Evolutionary conservation across 2,888 invertebrate species (phyloP), one percentile per base, ranked within the genome.

Genomic region (Gortyna flavago): DNA sequence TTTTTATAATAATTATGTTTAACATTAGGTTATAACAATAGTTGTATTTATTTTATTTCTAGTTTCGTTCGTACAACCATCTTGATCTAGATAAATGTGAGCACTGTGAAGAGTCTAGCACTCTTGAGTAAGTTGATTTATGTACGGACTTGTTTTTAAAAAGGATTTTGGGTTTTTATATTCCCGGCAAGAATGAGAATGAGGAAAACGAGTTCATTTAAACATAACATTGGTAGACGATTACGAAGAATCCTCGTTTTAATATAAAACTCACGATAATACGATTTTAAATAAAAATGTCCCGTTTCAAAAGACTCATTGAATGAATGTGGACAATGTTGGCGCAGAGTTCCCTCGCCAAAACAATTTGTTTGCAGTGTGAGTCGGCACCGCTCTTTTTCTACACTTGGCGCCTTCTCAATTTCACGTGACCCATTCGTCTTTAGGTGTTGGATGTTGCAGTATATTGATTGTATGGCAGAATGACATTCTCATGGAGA

Each of bases 321-420:
- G 72, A 70, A 71, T 79, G 61, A 75, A 84, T 75, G 72, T 66
- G 18, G 41, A 57, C 81, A 76, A 81, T 84, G 73, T 87, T 85
- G 75, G 87, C 87, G 85, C 85, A 76, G 64, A 61, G 65, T 69
- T 29, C 35, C 38, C 62, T 70, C 64, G 87, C 84, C 81, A 74
- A 73, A 59, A 72, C 51, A 41, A 72, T 77, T 77, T 82, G 78
- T 77, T 82, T 75, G 78, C 67, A 68, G 67, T 76, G 74, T 51
- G 5, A 72, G 59, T 59, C 13, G 35, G 32, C 29, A 71, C 35
- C 35, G 44, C 2, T 67, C 81, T 74, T 41, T 76, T 77, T 73
- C 48, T 51, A 64, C 66, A 54, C 11, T 82, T 87, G 87, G 88
- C 87, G 84, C 76, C 78, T 77, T 67, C 70, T 84, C 86, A 84